A percentile compares a stretch with the other conserved stretches of the same genome.
Conservation (phyloP, 2,113 vertebrate genomes). For the Maccullochella peelii region DNA sequence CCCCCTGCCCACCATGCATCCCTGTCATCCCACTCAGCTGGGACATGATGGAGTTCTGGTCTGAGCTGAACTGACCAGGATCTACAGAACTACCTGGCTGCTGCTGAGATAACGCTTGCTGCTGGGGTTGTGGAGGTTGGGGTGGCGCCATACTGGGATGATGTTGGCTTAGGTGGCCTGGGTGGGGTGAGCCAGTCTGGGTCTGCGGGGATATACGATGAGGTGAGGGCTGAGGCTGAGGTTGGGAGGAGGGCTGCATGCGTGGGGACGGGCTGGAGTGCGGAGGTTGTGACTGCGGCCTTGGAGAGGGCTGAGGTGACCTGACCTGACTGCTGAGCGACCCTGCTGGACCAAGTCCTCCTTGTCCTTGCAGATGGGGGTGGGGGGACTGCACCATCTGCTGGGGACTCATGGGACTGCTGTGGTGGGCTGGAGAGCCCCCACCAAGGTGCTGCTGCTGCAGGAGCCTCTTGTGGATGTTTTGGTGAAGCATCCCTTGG, state of each 20-base stretch:
- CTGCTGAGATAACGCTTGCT: conserved; percentile 72
- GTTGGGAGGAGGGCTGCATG: conserved; percentile 88
- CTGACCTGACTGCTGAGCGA: conserved; percentile 96
- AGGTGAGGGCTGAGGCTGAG: conserved; percentile 95
- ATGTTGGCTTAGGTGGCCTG: conserved; percentile 82
- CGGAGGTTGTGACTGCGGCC: conserved; percentile 94
- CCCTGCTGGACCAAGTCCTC: conserved; percentile 83
- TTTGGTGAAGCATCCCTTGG: conserved; percentile 87
- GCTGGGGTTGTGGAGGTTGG: conserved; percentile 83
- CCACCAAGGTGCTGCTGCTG: conserved; percentile 83
- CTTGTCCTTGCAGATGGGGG: conserved; percentile 93
- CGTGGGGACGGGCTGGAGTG: conserved; percentile 97
- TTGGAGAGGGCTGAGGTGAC: conserved; percentile 95
- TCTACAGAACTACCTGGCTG: conserved; percentile 88
- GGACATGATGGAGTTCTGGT: conserved; percentile 91
- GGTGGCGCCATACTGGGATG: conserved; percentile 87
- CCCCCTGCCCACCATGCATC: conserved; percentile 91
- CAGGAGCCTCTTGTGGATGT: conserved; percentile 92
- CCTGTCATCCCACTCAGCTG: conserved; percentile 93
- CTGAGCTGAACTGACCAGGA: conserved; percentile 79
- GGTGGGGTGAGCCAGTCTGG: conserved; percentile 92
- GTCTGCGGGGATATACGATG: conserved; percentile 98
- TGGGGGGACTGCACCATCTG: conserved; percentile 91
- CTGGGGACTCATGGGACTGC: conserved; percentile 96
- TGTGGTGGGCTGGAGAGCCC: conserved; percentile 91